A percentile compares a stretch with the other conserved stretches of the same genome.
Evolutionary conservation across 2,888 invertebrate genomes (phyloP).

Genomic region (Vesta saturnalis): DNA sequence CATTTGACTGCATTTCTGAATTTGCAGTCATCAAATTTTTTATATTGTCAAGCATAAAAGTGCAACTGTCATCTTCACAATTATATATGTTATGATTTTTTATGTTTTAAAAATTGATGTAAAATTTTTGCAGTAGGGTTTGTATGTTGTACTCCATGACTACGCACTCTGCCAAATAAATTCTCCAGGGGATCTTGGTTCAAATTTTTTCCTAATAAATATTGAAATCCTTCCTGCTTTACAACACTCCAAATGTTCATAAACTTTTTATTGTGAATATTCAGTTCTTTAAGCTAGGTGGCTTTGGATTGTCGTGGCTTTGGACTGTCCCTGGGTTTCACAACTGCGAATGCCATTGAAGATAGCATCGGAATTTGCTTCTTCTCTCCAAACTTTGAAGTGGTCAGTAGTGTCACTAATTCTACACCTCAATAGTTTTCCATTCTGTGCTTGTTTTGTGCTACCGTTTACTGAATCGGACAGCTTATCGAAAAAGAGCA

Average conservation of each 20-base stretch:
- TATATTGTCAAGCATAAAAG: background rate
- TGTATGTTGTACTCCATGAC: background rate
- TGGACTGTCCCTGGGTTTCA: background rate
- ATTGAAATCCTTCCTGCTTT: conserved; percentile 4
- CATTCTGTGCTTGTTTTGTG: too few species aligned
- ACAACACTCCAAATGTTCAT: conserved; percentile 7
- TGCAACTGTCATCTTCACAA: background rate
- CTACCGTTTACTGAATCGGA: too few species aligned
- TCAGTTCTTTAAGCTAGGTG: too few species aligned
- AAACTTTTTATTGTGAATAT: conserved; percentile 11
- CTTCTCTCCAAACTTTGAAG: too few species aligned
- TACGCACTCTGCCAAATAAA: background rate
- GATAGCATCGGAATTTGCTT: background rate
- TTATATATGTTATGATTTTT: conserved; percentile 1
- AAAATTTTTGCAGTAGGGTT: background rate
- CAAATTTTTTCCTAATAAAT: conserved; percentile 1
- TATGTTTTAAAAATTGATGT: conserved; percentile 3
- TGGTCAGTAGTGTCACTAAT: too few species aligned
- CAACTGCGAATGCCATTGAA: background rate
- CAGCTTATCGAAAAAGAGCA: too few species aligned
- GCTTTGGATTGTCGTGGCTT: background rate
- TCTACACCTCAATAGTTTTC: too few species aligned
- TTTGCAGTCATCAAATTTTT: background rate
- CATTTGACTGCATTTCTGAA: background rate
- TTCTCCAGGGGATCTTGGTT: background rate